Conservation (phyloP, 2,888 invertebrate genomes). For the Poecilus cupreus region DNA sequence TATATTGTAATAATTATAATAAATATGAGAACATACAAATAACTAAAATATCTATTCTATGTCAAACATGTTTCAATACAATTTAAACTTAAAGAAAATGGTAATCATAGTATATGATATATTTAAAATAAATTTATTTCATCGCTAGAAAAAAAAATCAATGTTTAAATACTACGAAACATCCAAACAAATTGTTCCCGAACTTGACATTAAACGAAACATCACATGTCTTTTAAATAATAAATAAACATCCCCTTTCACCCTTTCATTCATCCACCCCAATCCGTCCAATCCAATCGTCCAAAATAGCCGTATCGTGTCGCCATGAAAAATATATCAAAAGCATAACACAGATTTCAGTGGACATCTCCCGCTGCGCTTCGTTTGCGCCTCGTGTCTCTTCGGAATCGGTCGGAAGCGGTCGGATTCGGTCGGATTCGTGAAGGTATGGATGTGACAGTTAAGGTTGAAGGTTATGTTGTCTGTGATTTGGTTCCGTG, state of each 20-base stretch:
- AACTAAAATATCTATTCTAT: too few relatives aligned
- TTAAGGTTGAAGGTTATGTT: constrained; percentile 19
- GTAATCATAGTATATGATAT: neutral
- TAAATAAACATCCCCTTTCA: neutral
- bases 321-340: constrained; percentile 39
- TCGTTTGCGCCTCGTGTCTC: neutral
- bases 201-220: constrained; percentile 12
- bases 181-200: constrained; percentile 17
- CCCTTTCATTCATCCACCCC: neutral
- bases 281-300: constrained; percentile 17
- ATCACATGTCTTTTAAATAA: constrained; percentile 11
- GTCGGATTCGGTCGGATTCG: too few relatives aligned
- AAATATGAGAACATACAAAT: too few relatives aligned
- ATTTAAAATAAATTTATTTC: neutral
- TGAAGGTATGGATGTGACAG: neutral
- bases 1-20: too few relatives aligned
- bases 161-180: neutral
- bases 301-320: constrained; percentile 12
- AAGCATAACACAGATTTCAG: constrained; percentile 10
- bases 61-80: too few relatives aligned
- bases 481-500: constrained; percentile 37
- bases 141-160: neutral
- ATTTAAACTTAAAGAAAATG: too few relatives aligned
- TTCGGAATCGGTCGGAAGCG: neutral
- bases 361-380: neutral